Evolutionary conservation across 2,797 vertebrate species (phyloP).

Genomic region (Ataeniobius toweri): DNA sequence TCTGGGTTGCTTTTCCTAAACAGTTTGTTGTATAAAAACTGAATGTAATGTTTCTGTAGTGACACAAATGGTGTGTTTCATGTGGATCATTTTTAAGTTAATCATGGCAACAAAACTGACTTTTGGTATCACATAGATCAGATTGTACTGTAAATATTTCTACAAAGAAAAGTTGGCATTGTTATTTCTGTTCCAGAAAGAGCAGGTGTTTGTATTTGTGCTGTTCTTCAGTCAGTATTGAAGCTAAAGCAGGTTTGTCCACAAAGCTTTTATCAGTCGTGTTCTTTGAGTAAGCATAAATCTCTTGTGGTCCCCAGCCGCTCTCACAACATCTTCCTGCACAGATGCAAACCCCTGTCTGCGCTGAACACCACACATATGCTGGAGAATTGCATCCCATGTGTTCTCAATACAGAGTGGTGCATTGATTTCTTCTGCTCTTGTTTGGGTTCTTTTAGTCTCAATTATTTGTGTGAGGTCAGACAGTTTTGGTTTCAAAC

Average conservation of each 20-base stretch:
- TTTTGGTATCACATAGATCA: neutral
- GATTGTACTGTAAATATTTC: neutral
- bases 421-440: neutral
- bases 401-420: neutral
- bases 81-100: neutral
- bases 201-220: neutral
- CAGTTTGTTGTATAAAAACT: neutral
- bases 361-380: neutral
- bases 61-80: neutral
- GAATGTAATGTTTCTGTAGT: too few species aligned
- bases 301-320: neutral
- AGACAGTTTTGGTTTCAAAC: neutral
- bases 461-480: neutral
- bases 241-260: neutral
- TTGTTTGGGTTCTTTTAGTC: neutral
- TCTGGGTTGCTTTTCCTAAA: neutral
- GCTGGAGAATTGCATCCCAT: neutral
- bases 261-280: neutral
- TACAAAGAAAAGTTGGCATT: neutral
- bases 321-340: neutral
- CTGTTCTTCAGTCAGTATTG: neutral
- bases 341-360: neutral
- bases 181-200: neutral
- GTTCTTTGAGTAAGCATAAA: neutral
- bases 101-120: neutral